phyloP scores from a whole-genome alignment of 2,888 invertebrate species.

The Hedychridium roseum region DNA sequence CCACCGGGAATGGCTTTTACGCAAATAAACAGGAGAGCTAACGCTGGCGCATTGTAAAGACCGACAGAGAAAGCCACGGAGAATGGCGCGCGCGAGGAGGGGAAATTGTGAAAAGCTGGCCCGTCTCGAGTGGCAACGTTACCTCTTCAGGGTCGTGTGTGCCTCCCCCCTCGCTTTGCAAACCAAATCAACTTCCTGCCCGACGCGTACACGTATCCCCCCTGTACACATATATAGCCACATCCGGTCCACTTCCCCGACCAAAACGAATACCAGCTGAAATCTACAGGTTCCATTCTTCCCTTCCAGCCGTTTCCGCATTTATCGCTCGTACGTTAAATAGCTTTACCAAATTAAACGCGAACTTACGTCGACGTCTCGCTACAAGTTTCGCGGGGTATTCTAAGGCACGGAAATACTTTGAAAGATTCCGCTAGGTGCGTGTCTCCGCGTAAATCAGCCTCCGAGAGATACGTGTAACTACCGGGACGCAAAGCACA shows the following conservation, averaged over 20 bases:
- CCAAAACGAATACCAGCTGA: too few relatives aligned
- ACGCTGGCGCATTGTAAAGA: constrained; percentile 9
- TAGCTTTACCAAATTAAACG: constrained; percentile 21
- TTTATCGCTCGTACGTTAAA: constrained; percentile 28
- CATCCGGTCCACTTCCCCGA: constrained; percentile 23
- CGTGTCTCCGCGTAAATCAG: too few relatives aligned
- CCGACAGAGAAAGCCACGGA: constrained; percentile 4
- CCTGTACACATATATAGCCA: constrained; percentile 19
- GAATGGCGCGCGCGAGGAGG: constrained; percentile 8
- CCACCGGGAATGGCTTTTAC: constrained; percentile 24
- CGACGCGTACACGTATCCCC: too few relatives aligned
- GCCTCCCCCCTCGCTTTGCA: constrained; percentile 26
- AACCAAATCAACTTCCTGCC: constrained; percentile 31
- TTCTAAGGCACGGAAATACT: background rate
- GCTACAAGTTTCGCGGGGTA: too few relatives aligned
- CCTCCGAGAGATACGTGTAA: too few relatives aligned
- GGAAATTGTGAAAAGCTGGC: constrained; percentile 30
- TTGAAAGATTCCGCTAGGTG: too few relatives aligned
- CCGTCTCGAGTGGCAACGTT: constrained; percentile 21
- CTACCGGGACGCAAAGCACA: too few relatives aligned
- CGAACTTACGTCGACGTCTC: too few relatives aligned
- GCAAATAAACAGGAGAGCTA: constrained; percentile 27
- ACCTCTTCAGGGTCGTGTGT: constrained; percentile 11
- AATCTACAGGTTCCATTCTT: too few relatives aligned
- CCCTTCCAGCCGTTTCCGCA: constrained; percentile 20